phyloP scores from a whole-genome alignment of 1,140 invertebrate genomes.

The Ceratosolen fusciceps region DNA sequence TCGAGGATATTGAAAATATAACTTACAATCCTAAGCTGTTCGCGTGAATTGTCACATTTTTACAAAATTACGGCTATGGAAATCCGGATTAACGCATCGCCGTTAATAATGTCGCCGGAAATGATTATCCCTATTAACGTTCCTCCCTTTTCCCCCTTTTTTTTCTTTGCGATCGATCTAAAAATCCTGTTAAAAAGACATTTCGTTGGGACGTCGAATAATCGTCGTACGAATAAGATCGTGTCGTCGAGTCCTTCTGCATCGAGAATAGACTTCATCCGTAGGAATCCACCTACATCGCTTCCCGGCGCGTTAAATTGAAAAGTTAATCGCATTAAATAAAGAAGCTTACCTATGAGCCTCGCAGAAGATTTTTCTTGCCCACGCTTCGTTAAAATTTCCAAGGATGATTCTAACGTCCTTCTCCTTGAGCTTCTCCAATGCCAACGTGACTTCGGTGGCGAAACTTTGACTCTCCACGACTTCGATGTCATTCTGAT shows the following conservation, averaged over 20 bases:
- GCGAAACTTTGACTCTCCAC: slow-evolving; percentile 95
- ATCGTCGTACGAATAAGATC: too few relatives aligned
- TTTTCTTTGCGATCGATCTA: too few relatives aligned
- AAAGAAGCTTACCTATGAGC: slow-evolving; percentile 78
- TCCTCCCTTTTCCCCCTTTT: too few relatives aligned
- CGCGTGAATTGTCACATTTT: too few relatives aligned
- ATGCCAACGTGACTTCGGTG: slow-evolving; percentile 87
- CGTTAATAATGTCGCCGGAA: too few relatives aligned
- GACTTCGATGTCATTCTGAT: slow-evolving; percentile 84
- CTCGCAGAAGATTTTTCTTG: slow-evolving; percentile 93
- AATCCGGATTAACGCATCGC: too few relatives aligned
- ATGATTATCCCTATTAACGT: too few relatives aligned
- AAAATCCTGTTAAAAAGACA: too few relatives aligned
- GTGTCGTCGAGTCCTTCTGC: neutral
- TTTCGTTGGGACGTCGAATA: too few relatives aligned
- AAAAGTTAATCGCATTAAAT: slow-evolving; percentile 45
- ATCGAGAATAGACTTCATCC: slow-evolving; percentile 7
- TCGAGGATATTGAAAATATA: neutral
- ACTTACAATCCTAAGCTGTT: too few relatives aligned
- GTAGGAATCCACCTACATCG: neutral
- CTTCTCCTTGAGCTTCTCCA: slow-evolving; percentile 90
- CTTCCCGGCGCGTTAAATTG: slow-evolving; percentile 18
- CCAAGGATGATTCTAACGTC: slow-evolving; percentile 96
- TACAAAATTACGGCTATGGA: too few relatives aligned
- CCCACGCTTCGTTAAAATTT: slow-evolving; percentile 97